Conservation (phyloP, 1,140 invertebrate species). For the Bombus sylvicola region DNA sequence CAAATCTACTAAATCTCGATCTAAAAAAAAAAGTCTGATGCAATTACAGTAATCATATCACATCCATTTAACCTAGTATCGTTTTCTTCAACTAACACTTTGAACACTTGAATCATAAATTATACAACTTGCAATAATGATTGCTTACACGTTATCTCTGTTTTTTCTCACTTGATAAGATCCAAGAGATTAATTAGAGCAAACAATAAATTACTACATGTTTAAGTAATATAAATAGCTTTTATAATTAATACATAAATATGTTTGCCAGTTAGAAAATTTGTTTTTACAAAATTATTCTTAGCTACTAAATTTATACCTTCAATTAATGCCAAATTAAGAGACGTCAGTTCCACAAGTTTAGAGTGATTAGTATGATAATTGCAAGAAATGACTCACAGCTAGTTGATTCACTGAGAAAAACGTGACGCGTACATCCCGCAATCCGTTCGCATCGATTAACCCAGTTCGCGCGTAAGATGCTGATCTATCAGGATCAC, state of each 20-base stretch:
- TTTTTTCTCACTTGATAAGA: too few relatives aligned
- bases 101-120: too few relatives aligned
- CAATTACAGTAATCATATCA: neutral
- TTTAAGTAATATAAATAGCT: neutral
- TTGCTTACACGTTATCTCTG: neutral
- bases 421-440: neutral
- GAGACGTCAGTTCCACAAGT: neutral
- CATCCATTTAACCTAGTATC: too few relatives aligned
- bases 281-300: too few relatives aligned
- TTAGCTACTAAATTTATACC: neutral
- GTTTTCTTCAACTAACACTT: neutral
- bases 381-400: neutral
- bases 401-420: neutral
- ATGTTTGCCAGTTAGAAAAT: too few relatives aligned
- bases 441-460: neutral
- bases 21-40: neutral
- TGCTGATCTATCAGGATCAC: constrained; percentile 48
- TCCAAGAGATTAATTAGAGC: too few relatives aligned
- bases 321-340: neutral
- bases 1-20: neutral
- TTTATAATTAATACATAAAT: neutral
- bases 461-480: neutral
- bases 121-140: neutral
- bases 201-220: too few relatives aligned
- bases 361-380: neutral